Evolutionary conservation across 2,888 invertebrate genomes (phyloP).

Genomic region (Drosophila acutilabella): DNA sequence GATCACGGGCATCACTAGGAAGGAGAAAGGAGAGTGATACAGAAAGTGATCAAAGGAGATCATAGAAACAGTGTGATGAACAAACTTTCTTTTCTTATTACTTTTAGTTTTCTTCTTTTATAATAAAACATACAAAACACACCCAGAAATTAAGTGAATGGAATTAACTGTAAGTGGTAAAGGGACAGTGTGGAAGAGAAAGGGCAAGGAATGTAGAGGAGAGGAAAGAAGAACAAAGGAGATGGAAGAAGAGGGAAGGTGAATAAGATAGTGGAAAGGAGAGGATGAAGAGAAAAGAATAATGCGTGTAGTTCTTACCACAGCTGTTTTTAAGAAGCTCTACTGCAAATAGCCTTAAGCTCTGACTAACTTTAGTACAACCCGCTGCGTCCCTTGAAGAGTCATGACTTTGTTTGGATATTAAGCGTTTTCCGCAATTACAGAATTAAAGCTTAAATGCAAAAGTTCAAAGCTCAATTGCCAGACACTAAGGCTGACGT

Average conservation of each 20-base stretch:
- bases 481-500: slow-evolving; percentile 37
- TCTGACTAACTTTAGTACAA: neutral
- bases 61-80: neutral
- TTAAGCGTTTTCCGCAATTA: neutral
- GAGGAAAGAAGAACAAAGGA: too few relatives aligned
- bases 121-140: slow-evolving; percentile 58
- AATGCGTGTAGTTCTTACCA: too few relatives aligned
- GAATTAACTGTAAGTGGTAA: neutral
- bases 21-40: neutral
- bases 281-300: too few relatives aligned
- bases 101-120: slow-evolving; percentile 2
- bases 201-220: too few relatives aligned
- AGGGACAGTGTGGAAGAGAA: neutral
- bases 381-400: neutral
- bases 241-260: too few relatives aligned
- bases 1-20: slow-evolving; percentile 65
- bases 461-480: slow-evolving; percentile 71
- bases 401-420: neutral
- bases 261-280: too few relatives aligned
- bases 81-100: neutral
- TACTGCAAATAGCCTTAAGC: neutral
- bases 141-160: slow-evolving; percentile 34
- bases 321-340: too few relatives aligned
- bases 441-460: slow-evolving; percentile 8
- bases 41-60: neutral